These are phyloP conservation scores for Psettodes erumei DNA, from an alignment of 2,113 vertebrate species.

Conservation along the genomic window DNA sequence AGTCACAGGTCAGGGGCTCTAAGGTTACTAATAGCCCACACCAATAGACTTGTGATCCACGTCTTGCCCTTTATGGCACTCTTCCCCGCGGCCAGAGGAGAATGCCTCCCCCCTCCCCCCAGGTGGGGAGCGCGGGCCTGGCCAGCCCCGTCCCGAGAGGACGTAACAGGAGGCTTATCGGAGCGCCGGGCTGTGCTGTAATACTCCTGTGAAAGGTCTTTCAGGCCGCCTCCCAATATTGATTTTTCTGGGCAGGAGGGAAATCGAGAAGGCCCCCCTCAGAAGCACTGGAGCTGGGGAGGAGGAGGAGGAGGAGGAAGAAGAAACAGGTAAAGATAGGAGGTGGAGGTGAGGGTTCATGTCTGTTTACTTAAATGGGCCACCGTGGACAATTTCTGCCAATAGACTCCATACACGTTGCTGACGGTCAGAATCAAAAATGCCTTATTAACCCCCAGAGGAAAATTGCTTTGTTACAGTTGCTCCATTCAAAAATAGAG, in stretches of 20 bases:
- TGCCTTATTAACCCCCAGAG: no score
- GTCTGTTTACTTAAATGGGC: conserved; percentile 2
- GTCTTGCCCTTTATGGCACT: conserved; percentile 80
- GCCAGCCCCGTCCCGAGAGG: conserved; percentile 82
- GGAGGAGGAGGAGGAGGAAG: conserved; percentile 36
- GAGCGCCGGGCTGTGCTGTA: conserved; percentile 82
- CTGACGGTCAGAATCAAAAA: not conserved
- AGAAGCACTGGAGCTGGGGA: conserved; percentile 34
- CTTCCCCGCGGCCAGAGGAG: conserved; percentile 79
- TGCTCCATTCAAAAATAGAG: no score
- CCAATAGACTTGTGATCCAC: conserved; percentile 80
- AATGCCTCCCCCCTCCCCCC: conserved; percentile 77
- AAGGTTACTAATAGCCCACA: conserved; percentile 86
- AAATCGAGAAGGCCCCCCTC: conserved; percentile 78
- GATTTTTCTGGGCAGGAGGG: conserved; percentile 77
- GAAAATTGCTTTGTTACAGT: no score
- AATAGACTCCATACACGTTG: not conserved
- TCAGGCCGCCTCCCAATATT: conserved; percentile 85
- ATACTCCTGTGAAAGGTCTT: conserved; percentile 88
- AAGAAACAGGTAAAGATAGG: conserved; percentile 60
- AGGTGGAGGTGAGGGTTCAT: not conserved
- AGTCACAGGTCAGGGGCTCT: conserved; percentile 85
- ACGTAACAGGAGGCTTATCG: conserved; percentile 85
- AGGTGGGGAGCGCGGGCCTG: conserved; percentile 75
- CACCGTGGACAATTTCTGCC: not conserved